Base-by-base conservation (phyloP, 2,888 invertebrate species). In the Phalera bucephala region DNA sequence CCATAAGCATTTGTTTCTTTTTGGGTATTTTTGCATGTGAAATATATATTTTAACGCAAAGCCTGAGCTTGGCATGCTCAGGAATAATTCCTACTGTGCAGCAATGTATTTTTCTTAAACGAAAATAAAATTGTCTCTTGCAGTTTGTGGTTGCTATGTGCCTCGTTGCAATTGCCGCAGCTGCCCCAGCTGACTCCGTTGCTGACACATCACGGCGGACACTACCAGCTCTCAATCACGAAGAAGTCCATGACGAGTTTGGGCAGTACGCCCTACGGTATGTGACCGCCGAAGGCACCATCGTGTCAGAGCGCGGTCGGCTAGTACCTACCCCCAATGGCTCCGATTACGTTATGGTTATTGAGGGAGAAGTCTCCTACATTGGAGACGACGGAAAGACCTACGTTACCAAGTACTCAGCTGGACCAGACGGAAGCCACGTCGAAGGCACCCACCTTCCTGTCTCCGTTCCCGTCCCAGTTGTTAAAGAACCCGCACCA, bases 251-350 rank as follows among this genome's bases (percentile, higher is more conserved):
- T 25, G 72, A 72, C 33, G 68, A 73, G 37, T 60, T 56, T 17
- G 79, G 80, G 2, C 77, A 78, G 46, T 80, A 73, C 46, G 59
- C 64, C 2, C 57, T 80, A 1, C 64, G 70, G n/a, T 80, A 79
- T 64, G 65, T 75, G 35, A 79, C 79, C 1, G 79, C 76, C 5
- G 75, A 81, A 37, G 75, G 75, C 19, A 79, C 70, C 19, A 45
- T 74, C 1, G 78, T 79, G 1, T 59, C 55, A 2, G 80, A 80
- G 44, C 62, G 61, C 1, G 80, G 78, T n/a, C 65, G 61, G 10
- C 64, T 80, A 0, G 70, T 79, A 2, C 69, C 72, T n/a, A 65
- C 57, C 1, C 45, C 57, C 1, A 59, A 66, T 8, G 69, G 67
- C 2, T 51, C 42, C 2, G 67, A 49, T 1, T 55, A 70, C 25